These are phyloP conservation scores for Anagrus nilaparvatae DNA, from an alignment of 1,140 invertebrate genomes.

Conservation along the genomic window DNA sequence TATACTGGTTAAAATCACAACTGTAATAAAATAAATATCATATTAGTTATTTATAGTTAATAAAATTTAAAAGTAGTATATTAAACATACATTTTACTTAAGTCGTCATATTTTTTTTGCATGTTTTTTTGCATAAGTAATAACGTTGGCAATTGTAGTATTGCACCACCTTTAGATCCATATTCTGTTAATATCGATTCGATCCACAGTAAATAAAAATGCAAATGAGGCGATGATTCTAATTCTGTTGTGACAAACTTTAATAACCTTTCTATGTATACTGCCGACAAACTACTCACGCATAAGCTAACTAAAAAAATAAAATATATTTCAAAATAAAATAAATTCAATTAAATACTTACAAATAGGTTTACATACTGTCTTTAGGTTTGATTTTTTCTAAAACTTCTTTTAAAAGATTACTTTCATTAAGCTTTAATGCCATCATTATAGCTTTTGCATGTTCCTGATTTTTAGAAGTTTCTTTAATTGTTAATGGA, in stretches of 20 bases:
- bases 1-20: slow-evolving; percentile 75
- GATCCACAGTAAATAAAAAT: slow-evolving; percentile 82
- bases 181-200: slow-evolving; percentile 53
- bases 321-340: slow-evolving; percentile 11
- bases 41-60: no score
- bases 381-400: slow-evolving; percentile 67
- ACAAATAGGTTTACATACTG: slow-evolving; percentile 48
- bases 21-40: slow-evolving; percentile 43
- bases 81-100: slow-evolving; percentile 87
- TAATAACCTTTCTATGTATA: slow-evolving; percentile 68
- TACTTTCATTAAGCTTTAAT: slow-evolving; percentile 75
- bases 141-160: slow-evolving; percentile 50
- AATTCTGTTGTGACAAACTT: slow-evolving; percentile 58
- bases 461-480: slow-evolving; percentile 55
- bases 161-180: slow-evolving; percentile 46
- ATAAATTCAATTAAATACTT: background rate
- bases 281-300: slow-evolving; percentile 52
- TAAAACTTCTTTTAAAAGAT: slow-evolving; percentile 70
- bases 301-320: slow-evolving; percentile 65
- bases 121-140: slow-evolving; percentile 71
- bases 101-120: slow-evolving; percentile 65
- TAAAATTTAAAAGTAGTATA: no score
- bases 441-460: slow-evolving; percentile 71
- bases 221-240: slow-evolving; percentile 69
- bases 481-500: slow-evolving; percentile 54